Conservation (phyloP, 2,113 vertebrate genomes). For the Alosa alosa region DNA sequence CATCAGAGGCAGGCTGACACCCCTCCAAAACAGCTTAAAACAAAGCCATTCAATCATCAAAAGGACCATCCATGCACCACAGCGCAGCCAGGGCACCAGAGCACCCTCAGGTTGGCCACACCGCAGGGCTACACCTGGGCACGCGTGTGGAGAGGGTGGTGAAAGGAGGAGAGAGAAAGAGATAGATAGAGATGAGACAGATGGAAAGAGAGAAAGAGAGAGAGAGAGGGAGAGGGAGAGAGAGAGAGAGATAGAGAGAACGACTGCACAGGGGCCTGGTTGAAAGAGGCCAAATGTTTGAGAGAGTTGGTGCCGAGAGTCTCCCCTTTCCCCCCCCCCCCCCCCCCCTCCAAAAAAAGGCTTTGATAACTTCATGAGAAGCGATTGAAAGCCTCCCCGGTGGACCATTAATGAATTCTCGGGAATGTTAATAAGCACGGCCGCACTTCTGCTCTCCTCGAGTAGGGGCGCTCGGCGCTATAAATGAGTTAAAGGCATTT, state of each 20-base stretch:
- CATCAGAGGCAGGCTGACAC: background rate
- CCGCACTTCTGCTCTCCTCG: conserved; percentile 24
- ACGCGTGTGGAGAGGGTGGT: background rate
- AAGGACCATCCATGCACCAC: background rate
- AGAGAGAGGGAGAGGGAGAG: no score
- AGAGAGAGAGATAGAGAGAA: background rate
- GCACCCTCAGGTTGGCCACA: background rate
- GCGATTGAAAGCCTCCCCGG: background rate
- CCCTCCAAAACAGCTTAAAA: background rate
- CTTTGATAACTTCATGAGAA: conserved; percentile 35
- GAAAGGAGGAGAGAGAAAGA: background rate
- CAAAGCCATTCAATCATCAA: background rate
- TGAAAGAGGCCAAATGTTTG: background rate
- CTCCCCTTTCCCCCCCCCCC: background rate
- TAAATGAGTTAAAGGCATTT: conserved; percentile 42
- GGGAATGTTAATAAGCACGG: conserved; percentile 34
- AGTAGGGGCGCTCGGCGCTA: background rate
- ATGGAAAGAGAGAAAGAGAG: no score
- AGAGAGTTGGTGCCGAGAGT: background rate
- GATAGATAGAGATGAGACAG: background rate
- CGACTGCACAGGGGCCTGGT: background rate
- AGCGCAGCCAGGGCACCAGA: background rate
- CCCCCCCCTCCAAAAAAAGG: background rate
- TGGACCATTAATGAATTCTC: conserved; percentile 27
- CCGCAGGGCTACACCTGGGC: background rate